Conservation (phyloP, 1,140 invertebrate species). For the Eurosta solidaginis region DNA sequence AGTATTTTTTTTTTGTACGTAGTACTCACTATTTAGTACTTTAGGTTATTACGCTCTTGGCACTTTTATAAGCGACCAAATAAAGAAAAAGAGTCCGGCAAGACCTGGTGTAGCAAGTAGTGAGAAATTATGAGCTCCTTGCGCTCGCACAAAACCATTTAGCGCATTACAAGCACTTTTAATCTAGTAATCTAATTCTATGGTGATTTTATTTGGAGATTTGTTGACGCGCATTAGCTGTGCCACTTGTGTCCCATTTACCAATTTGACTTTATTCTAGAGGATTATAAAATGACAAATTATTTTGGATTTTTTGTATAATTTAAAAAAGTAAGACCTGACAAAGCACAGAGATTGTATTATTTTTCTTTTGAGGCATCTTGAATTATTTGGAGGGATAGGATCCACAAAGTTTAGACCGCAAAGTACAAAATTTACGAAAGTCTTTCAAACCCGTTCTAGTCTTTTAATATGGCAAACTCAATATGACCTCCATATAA, state of each 20-base stretch:
- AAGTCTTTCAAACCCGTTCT: too few species aligned
- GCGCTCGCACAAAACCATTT: neutral
- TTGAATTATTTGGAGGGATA: too few species aligned
- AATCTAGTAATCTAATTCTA: conserved; percentile 13
- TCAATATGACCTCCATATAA: too few species aligned
- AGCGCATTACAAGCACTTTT: neutral
- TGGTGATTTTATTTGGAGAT: conserved; percentile 9
- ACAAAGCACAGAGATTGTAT: too few species aligned
- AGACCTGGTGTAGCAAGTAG: neutral
- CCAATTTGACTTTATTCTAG: neutral
- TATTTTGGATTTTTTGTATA: neutral
- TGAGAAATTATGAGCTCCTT: neutral
- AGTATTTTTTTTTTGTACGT: too few species aligned
- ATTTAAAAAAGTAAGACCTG: too few species aligned
- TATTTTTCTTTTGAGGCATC: too few species aligned
- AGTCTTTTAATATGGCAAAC: too few species aligned
- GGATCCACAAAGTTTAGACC: too few species aligned
- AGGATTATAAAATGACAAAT: neutral
- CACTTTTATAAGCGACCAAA: neutral
- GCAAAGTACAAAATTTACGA: too few species aligned
- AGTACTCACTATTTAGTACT: too few species aligned
- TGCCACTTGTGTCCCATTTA: conserved; percentile 3
- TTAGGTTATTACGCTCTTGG: neutral
- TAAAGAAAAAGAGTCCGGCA: neutral
- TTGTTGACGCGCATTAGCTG: neutral